Base-by-base conservation (phyloP, 2,113 vertebrate species). In the Callipepla californica region DNA sequence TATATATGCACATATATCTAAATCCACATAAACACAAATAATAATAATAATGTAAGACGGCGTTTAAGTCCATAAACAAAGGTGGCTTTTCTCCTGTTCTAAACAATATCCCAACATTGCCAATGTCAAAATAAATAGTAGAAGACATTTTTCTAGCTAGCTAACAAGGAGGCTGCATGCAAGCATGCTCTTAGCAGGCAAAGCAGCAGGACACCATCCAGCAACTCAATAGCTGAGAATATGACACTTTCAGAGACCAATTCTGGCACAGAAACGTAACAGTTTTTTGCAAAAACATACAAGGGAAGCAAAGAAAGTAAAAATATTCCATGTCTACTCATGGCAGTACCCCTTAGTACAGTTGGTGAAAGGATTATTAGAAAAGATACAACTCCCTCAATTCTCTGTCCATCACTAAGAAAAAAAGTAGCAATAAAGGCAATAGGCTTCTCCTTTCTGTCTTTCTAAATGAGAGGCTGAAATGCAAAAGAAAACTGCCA, bases 391-490 rank as follows among this genome's bases (percentile, higher is more conserved):
- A 61, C 50, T 82, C 67, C 38, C 89, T 76, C 45, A 67, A 77
- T 69, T 66, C 2, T 5, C 25, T 50, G 82, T 68, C 45, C 53
- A 89, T 79, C 30, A 76, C 55, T 75, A 91, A 81, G 58, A 90
- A 80, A n/a, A 72, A 18, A 80, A 68, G 88, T 5, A 67, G 44
- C 51, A 87, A 55, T 13, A 89, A 88, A 84, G 14, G 30, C 32
- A 72, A 90, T 38, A 58, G 13, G 48, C 61, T 86, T 19, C 25
- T 76, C 13, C 68, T 62, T 65, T 81, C 59, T 70, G 10, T 50
- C 45, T 95, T 58, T 81, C 67, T 87, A 95, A 87, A 91, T 25
- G 25, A 77, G 28, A 74, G 42, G 47, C 12, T 86, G 58, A 91
- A 95, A 84, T 18, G 17, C 45, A 75, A 51, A 91, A 75, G 48